These are phyloP conservation scores for Ammodytes dubius DNA, from an alignment of 2,113 vertebrate species.

Conservation along the genomic window DNA sequence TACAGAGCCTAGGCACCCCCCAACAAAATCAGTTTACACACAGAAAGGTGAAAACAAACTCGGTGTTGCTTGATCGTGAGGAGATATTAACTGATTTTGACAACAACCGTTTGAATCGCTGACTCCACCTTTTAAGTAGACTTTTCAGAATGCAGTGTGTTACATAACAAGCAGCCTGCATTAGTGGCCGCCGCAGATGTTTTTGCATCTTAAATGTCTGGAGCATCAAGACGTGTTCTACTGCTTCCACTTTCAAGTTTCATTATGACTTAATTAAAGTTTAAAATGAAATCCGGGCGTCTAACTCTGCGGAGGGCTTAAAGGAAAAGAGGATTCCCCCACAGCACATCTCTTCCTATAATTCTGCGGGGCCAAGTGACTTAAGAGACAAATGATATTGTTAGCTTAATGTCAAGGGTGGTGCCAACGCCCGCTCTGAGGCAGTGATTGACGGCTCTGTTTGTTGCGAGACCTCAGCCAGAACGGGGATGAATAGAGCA, in stretches of 20 bases:
- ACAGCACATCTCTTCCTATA: constrained; percentile 14
- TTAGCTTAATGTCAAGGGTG: constrained; percentile 75
- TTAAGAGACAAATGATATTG: constrained; percentile 70
- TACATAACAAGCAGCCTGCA: constrained; percentile 16
- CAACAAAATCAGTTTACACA: too few species aligned
- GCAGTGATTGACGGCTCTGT: constrained; percentile 78
- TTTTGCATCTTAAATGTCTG: constrained; percentile 26
- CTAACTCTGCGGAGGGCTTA: constrained; percentile 39
- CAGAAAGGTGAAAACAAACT: too few species aligned
- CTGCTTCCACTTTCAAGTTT: constrained; percentile 62
- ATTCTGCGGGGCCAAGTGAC: constrained; percentile 55
- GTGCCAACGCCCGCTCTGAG: constrained; percentile 52
- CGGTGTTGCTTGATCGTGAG: too few species aligned
- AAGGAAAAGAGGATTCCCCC: constrained; percentile 51
- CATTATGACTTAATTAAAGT: constrained; percentile 76
- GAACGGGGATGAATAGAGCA: constrained; percentile 74
- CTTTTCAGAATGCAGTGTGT: constrained; percentile 1
- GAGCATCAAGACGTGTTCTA: constrained; percentile 57
- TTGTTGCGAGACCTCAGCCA: constrained; percentile 69
- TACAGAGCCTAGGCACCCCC: too few species aligned
- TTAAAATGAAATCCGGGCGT: constrained; percentile 70
- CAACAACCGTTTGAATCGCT: too few species aligned
- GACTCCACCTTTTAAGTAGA: too few species aligned
- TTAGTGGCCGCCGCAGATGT: constrained; percentile 10
- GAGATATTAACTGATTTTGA: too few species aligned